Evolutionary conservation across 2,888 invertebrate species (phyloP).

Genomic region (Teleiodes luculella): DNA sequence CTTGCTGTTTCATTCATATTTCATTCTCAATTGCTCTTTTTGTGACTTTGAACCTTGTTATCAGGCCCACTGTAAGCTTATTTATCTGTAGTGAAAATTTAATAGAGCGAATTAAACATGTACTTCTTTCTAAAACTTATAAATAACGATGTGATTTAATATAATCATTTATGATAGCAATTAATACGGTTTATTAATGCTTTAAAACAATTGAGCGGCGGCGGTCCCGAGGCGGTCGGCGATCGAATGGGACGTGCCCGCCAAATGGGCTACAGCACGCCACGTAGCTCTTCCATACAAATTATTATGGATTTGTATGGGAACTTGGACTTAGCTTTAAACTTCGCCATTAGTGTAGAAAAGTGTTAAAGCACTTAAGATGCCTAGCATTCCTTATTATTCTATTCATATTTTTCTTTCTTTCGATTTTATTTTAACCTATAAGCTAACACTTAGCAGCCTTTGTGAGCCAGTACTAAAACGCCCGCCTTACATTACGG

Average conservation of each 20-base stretch:
- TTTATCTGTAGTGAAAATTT: no score
- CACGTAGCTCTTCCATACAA: conserved; percentile 32
- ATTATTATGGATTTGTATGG: conserved; percentile 39
- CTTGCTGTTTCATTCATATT: no score
- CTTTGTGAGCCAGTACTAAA: no score
- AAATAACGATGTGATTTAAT: conserved; percentile 46
- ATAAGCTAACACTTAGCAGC: no score
- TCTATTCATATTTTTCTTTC: not conserved
- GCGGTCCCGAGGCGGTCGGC: conserved; percentile 42
- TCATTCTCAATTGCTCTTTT: no score
- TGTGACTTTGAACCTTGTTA: no score
- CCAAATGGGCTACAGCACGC: conserved; percentile 57
- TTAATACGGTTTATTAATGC: conserved; percentile 56
- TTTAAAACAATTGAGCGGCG: conserved; percentile 42
- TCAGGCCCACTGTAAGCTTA: no score
- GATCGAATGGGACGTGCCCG: conserved; percentile 31
- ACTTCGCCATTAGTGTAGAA: not conserved
- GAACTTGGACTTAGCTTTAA: conserved; percentile 27
- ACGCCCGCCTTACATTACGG: no score
- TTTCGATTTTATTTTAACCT: not conserved
- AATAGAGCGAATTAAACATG: no score
- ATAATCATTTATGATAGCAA: conserved; percentile 62
- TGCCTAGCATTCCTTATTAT: not conserved
- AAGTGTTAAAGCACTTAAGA: not conserved
- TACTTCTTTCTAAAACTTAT: no score